These are phyloP conservation scores for Rhyacophila brunnea DNA, from an alignment of 1,140 invertebrate species.

Conservation along the genomic window DNA sequence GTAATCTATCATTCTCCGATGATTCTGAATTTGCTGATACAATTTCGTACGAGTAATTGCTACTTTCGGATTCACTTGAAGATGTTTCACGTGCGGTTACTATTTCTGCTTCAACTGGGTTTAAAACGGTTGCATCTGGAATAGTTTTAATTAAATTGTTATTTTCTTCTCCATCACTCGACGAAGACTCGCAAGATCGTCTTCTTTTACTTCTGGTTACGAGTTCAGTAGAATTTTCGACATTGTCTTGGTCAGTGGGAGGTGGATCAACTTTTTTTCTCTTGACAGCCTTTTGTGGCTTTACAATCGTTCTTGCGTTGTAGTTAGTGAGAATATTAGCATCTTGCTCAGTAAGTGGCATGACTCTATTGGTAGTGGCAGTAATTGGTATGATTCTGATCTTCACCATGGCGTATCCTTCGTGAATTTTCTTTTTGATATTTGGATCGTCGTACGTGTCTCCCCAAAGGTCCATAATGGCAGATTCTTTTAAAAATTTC, in stretches of 20 bases:
- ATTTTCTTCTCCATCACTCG: conserved; percentile 38
- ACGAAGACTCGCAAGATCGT: conserved; percentile 29
- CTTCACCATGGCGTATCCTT: conserved; percentile 52
- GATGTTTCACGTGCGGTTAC: conserved; percentile 30
- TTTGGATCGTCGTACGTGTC: conserved; percentile 52
- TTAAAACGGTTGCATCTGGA: conserved; percentile 26
- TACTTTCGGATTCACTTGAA: conserved; percentile 37
- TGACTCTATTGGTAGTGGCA: conserved; percentile 45
- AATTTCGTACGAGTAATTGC: conserved; percentile 33
- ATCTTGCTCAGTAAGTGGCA: conserved; percentile 53
- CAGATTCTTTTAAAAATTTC: conserved; percentile 51
- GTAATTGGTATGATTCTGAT: conserved; percentile 53
- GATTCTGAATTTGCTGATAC: conserved; percentile 42
- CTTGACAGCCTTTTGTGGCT: conserved; percentile 45
- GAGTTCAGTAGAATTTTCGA: conserved; percentile 19
- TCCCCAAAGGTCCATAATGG: conserved; percentile 53
- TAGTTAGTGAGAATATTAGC: conserved; percentile 54
- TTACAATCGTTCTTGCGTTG: conserved; percentile 46
- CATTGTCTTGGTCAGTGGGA: conserved; percentile 25
- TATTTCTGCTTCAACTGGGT: conserved; percentile 38
- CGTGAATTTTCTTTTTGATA: conserved; percentile 51
- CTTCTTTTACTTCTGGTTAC: conserved; percentile 37
- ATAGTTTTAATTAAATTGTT: conserved; percentile 43
- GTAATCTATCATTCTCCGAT: conserved; percentile 24
- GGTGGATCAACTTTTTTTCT: conserved; percentile 43